Evolutionary conservation across 2,888 invertebrate species (phyloP), one percentile per base, ranked within the genome.

Genomic region (Cancer borealis): DNA sequence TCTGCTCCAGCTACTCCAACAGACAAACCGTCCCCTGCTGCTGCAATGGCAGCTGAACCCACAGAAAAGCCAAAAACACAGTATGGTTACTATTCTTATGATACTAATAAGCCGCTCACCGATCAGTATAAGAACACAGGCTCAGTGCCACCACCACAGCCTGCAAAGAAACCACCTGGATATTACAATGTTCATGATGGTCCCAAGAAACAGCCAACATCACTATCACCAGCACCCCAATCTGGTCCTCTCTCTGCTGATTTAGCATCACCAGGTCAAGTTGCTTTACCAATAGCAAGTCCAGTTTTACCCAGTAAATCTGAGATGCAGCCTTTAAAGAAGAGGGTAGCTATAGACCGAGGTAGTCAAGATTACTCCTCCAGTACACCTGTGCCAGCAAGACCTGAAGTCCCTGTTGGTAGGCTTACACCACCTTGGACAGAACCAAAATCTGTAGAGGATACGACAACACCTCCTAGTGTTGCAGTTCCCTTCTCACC

Each of bases 51-150:
- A 87, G 21, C 91, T 49, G 94, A 95, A 47, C 92, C 95, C 8
- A 91, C 90, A 49, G 95, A 95, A 12, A 95, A 94, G 79, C 91
- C 92, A 14, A 95, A 95, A 46, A 73, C 95, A 30, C 95, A 94
- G n/a, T 95, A 95, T 92, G 95, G 95, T 93, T 95, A 95, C 84
- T 95, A 95, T 89, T 92, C 93, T 14, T 95, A 95, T 60, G 95
- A 95, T 73, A 95, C 95, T 17, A 95, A 94, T n/a, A 95, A 95
- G 30, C 95, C 95, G 17, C 93, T 95, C n/a, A 95, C 95, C n/a
- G 95, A 95, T 91, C 95, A 95, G 90, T 95, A 95, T 66, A 95
- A 95, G 66, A 95, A 88, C 84, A 95, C 95, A 46, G 95, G 94
- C 5, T 95, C 95, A 21, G 93, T 91, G 10, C 95, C 92, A 26